These are phyloP conservation scores for Drosophila borborema DNA, from an alignment of 2,888 invertebrate species.

Conservation along the genomic window DNA sequence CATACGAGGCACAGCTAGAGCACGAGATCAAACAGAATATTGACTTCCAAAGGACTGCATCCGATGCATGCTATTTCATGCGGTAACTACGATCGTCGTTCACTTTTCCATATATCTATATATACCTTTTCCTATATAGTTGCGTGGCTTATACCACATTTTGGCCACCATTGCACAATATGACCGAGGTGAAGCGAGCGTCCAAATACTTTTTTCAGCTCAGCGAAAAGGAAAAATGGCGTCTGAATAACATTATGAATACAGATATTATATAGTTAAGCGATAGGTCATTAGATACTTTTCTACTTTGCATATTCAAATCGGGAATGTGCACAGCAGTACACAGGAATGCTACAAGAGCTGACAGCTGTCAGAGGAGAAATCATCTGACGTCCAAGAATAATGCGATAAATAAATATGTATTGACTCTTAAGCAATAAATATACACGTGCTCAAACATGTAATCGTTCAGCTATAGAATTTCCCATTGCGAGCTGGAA, in stretches of 20 bases:
- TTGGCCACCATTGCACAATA: constrained; percentile 75
- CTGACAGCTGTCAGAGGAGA: neutral
- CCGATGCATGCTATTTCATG: constrained; percentile 65
- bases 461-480: neutral
- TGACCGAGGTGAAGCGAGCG: constrained; percentile 50
- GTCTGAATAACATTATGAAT: constrained; percentile 54
- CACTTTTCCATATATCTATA: neutral
- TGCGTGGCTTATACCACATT: constrained; percentile 63
- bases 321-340: constrained; percentile 2
- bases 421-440: neutral
- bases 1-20: constrained; percentile 61
- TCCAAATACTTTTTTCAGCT: constrained; percentile 54
- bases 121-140: constrained; percentile 22
- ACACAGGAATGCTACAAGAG: neutral
- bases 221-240: constrained; percentile 43
- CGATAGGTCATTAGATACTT: neutral
- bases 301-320: neutral
- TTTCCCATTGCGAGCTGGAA: neutral
- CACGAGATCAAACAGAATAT: constrained; percentile 54
- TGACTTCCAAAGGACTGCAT: constrained; percentile 53
- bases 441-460: neutral
- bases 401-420: neutral
- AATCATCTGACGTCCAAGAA: neutral
- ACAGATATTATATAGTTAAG: constrained; percentile 38
- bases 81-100: constrained; percentile 35